Evolutionary conservation across 2,888 invertebrate genomes (phyloP).

Genomic region (Leptinotarsa tumamoca): DNA sequence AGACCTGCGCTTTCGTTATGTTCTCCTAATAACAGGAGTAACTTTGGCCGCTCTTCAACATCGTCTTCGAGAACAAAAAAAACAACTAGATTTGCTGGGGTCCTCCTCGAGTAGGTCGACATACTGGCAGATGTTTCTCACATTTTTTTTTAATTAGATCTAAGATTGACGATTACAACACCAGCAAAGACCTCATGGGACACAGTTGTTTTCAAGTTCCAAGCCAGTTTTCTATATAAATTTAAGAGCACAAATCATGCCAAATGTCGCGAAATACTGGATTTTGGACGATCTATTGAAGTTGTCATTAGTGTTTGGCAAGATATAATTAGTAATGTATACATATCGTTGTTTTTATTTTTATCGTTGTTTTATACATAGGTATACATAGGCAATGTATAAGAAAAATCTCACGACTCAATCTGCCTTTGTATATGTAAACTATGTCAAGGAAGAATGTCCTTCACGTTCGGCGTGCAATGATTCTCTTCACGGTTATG

Average conservation of each 20-base stretch:
- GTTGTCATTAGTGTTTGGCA: slow-evolving; percentile 32
- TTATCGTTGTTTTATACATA: too few relatives aligned
- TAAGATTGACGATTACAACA: slow-evolving; percentile 26
- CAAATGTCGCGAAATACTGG: slow-evolving; percentile 29
- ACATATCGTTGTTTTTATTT: too few relatives aligned
- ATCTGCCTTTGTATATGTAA: slow-evolving; percentile 13
- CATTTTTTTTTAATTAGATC: slow-evolving; percentile 21
- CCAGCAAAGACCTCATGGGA: slow-evolving; percentile 20
- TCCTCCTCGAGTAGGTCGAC: not conserved
- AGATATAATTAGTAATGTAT: not conserved
- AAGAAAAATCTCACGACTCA: not conserved
- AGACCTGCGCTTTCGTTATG: slow-evolving; percentile 49
- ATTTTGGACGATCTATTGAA: slow-evolving; percentile 11
- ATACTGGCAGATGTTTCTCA: slow-evolving; percentile 33
- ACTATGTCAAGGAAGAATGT: slow-evolving; percentile 55
- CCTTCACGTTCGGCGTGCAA: slow-evolving; percentile 58
- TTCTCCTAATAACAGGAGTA: slow-evolving; percentile 58
- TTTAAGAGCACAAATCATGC: slow-evolving; percentile 26
- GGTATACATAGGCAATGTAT: not conserved
- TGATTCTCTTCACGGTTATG: slow-evolving; percentile 52
- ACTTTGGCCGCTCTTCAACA: slow-evolving; percentile 53
- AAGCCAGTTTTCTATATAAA: slow-evolving; percentile 22
- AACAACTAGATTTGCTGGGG: slow-evolving; percentile 25
- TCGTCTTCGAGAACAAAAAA: slow-evolving; percentile 19
- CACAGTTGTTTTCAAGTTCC: slow-evolving; percentile 26